Conservation (phyloP, 1,140 invertebrate genomes). For the Mylabris phalerata region DNA sequence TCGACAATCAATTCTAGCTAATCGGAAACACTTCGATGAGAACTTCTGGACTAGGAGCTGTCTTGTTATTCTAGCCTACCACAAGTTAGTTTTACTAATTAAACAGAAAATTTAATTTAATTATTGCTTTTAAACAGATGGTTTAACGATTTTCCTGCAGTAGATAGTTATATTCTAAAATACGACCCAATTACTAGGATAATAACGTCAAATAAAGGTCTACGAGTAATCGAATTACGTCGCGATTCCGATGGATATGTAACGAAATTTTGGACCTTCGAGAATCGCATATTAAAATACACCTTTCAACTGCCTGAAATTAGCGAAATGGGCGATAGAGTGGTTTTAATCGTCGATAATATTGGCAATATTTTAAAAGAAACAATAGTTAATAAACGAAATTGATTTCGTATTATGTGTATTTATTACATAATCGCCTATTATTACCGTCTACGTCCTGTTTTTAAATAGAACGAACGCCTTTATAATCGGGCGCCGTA, state of each 20-base stretch:
- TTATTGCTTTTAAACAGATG: slow-evolving; percentile 36
- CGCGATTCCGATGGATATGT: slow-evolving; percentile 54
- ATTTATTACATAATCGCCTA: slow-evolving; percentile 9
- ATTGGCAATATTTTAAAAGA: slow-evolving; percentile 49
- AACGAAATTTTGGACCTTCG: slow-evolving; percentile 60
- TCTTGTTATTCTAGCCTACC: slow-evolving; percentile 58
- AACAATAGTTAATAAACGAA: not conserved
- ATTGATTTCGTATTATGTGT: not conserved
- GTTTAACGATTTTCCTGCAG: slow-evolving; percentile 48
- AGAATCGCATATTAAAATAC: slow-evolving; percentile 47
- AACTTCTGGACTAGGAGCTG: slow-evolving; percentile 63
- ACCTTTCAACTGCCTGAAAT: slow-evolving; percentile 48
- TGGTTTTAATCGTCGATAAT: slow-evolving; percentile 51
- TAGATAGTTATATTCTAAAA: slow-evolving; percentile 49
- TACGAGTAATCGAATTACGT: slow-evolving; percentile 63
- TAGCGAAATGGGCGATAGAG: slow-evolving; percentile 44
- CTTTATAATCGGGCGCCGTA: slow-evolving; percentile 8
- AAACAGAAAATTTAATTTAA: not conserved
- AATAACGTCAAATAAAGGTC: slow-evolving; percentile 56
- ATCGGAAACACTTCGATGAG: slow-evolving; percentile 36
- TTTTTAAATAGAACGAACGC: slow-evolving; percentile 10
- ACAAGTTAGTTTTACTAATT: slow-evolving; percentile 43
- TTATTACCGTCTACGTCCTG: slow-evolving; percentile 10
- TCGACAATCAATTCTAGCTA: slow-evolving; percentile 41
- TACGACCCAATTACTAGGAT: slow-evolving; percentile 50